Percentiles rank a stretch among this genome's conserved stretches.
These are phyloP conservation scores for Drosophila funebris DNA, from an alignment of 1,140 invertebrate species.

Conservation along the genomic window DNA sequence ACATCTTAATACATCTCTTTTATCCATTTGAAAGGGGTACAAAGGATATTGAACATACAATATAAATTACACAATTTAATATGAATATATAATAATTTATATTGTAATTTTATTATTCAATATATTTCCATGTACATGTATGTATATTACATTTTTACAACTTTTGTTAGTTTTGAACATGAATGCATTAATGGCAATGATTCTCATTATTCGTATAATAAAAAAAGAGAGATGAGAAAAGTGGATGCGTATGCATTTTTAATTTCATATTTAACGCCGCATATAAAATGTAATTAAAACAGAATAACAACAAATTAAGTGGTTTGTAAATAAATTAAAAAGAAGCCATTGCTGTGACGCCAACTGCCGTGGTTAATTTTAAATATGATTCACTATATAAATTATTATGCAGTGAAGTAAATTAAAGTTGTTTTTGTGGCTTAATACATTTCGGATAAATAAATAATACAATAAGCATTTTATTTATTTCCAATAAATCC, in stretches of 20 bases:
- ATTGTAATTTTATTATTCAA: not conserved
- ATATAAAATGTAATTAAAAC: slow-evolving; percentile 80
- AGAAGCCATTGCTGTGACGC: slow-evolving; percentile 30
- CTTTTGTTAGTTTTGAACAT: slow-evolving; percentile 29
- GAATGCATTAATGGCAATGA: slow-evolving; percentile 63
- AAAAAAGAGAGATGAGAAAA: slow-evolving; percentile 39
- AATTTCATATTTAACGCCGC: slow-evolving; percentile 67
- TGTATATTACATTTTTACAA: slow-evolving; percentile 53
- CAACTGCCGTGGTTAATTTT: slow-evolving; percentile 29
- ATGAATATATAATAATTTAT: too few species aligned
- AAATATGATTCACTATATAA: slow-evolving; percentile 19
- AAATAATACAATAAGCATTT: slow-evolving; percentile 4
- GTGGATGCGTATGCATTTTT: slow-evolving; percentile 57
- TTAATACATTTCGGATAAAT: not conserved
- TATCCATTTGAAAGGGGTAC: not conserved
- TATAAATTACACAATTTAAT: not conserved
- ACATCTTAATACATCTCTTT: not conserved
- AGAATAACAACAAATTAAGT: slow-evolving; percentile 83
- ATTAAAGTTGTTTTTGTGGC: slow-evolving; percentile 11
- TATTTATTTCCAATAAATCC: slow-evolving; percentile 20
- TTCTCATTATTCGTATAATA: slow-evolving; percentile 34
- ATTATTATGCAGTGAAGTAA: slow-evolving; percentile 8
- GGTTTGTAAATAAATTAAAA: slow-evolving; percentile 83
- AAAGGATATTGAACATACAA: not conserved
- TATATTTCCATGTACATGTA: not conserved